Conservation (phyloP, 2,797 vertebrate species). For the Onychomys arenicola region DNA sequence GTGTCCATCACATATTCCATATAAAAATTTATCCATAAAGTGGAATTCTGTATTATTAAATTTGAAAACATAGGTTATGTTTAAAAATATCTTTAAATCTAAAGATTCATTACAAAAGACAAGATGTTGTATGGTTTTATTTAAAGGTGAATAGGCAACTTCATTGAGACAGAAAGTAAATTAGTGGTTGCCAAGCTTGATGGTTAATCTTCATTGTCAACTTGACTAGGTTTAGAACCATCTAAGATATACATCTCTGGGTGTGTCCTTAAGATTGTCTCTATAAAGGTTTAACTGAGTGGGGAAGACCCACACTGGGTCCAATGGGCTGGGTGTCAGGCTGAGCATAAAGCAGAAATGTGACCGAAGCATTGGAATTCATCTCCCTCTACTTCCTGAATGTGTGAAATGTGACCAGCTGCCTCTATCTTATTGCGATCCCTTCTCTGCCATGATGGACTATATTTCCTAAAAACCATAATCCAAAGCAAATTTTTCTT, state of each 20-base stretch:
- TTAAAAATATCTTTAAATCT: constrained; percentile 12
- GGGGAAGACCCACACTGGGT: neutral
- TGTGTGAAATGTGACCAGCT: neutral
- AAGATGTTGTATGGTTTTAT: neutral
- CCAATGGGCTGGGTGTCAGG: neutral
- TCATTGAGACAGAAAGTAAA: neutral
- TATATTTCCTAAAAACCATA: neutral
- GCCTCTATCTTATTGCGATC: neutral
- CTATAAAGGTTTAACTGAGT: neutral
- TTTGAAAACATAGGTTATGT: neutral
- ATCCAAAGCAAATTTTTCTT: neutral
- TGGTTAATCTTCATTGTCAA: neutral
- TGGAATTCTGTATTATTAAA: neutral
- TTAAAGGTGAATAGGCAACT: neutral
- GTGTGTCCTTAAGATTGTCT: neutral
- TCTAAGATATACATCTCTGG: neutral
- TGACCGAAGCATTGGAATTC: neutral
- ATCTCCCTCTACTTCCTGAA: neutral
- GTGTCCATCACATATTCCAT: neutral
- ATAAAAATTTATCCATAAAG: neutral
- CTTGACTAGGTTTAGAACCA: neutral
- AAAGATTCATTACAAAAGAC: neutral
- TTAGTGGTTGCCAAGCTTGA: neutral
- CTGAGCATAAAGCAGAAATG: neutral
- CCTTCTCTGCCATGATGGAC: no score